Evolutionary conservation across 2,888 invertebrate species (phyloP).

Genomic region (Hirtodrosophila confusa): DNA sequence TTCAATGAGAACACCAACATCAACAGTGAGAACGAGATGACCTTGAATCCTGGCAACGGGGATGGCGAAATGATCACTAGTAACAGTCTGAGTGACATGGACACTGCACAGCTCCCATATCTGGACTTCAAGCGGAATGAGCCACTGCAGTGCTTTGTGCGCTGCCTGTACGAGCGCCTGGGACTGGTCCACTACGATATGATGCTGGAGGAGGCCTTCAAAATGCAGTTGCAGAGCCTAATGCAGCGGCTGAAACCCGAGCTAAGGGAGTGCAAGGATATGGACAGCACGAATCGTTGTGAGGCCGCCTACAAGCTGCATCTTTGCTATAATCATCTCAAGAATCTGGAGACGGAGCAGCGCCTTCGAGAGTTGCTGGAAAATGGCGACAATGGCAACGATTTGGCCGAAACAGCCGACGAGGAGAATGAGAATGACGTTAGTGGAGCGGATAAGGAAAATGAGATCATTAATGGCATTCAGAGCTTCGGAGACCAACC

Average conservation of each 20-base stretch:
- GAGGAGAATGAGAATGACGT: constrained; percentile 34
- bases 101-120: constrained; percentile 33
- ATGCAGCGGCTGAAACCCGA: constrained; percentile 49
- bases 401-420: constrained; percentile 17
- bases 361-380: constrained; percentile 60
- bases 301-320: constrained; percentile 75
- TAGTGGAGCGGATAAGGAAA: constrained; percentile 16
- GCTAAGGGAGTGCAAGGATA: constrained; percentile 64
- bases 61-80: constrained; percentile 33
- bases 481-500: constrained; percentile 32
- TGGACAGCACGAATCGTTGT: constrained; percentile 65
- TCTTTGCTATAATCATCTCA: constrained; percentile 68
- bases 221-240: constrained; percentile 51
- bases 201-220: constrained; percentile 68
- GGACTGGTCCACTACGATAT: constrained; percentile 71
- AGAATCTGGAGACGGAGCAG: constrained; percentile 67
- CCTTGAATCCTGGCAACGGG: constrained; percentile 13
- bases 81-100: constrained; percentile 40
- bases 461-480: constrained; percentile 52
- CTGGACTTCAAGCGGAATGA: constrained; percentile 63
- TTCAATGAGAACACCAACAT: constrained; percentile 50
- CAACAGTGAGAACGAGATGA: constrained; percentile 35
- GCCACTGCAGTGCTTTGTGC: constrained; percentile 76
- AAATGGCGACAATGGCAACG: constrained; percentile 38
- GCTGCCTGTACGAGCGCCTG: constrained; percentile 75